These are phyloP conservation scores for Leptinotarsa lineolata DNA, from an alignment of 1,140 invertebrate species.

Conservation along the genomic window DNA sequence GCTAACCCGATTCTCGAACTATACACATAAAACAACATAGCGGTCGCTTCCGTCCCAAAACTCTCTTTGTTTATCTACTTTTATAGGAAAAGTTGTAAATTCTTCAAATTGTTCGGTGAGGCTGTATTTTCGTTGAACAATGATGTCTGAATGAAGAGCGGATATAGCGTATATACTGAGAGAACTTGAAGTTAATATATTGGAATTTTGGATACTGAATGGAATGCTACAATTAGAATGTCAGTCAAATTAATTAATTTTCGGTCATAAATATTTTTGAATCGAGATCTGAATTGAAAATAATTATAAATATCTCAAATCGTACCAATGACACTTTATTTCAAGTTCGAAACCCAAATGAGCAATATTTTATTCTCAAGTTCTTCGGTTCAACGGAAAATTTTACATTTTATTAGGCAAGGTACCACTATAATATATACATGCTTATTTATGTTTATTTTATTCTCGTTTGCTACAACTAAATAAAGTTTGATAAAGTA, in stretches of 20 bases:
- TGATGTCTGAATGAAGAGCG: background rate
- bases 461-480: background rate
- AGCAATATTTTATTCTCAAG: background rate
- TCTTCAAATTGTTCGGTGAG: fast-evolving
- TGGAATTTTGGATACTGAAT: background rate
- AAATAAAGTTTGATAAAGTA: background rate
- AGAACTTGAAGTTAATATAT: background rate
- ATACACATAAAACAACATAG: no score
- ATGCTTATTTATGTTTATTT: background rate
- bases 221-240: no score
- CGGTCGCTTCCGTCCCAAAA: no score
- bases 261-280: background rate
- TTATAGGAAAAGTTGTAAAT: background rate
- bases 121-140: background rate
- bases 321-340: background rate
- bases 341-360: background rate
- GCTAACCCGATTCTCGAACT: no score
- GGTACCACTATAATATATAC: background rate
- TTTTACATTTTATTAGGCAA: background rate
- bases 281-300: background rate
- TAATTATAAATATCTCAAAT: background rate
- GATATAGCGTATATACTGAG: background rate
- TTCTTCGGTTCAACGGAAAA: no score
- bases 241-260: background rate
- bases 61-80: background rate